Conservation (phyloP, 2,113 vertebrate genomes). For the Xenopus borealis region DNA sequence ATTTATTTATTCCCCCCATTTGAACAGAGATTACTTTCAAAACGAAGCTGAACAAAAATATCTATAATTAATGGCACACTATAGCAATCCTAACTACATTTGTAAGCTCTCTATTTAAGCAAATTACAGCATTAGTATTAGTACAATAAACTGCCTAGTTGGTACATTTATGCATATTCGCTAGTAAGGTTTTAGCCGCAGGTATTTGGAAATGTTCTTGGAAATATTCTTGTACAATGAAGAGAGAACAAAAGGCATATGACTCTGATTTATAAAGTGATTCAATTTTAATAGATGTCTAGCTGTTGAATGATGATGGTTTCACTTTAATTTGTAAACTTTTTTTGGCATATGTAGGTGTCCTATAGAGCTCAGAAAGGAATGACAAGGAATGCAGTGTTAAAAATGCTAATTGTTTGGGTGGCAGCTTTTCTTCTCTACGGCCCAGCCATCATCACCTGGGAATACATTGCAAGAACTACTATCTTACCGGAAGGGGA, state of each 20-base stretch:
- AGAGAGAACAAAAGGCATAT: not conserved
- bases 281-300: not conserved
- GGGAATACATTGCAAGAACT: conserved; percentile 64
- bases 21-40: conserved; percentile 4
- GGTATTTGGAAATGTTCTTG: not conserved
- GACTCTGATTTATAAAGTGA: not conserved
- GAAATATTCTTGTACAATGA: not conserved
- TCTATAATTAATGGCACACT: conserved; percentile 6
- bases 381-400: conserved; percentile 57
- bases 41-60: not conserved
- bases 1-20: not conserved
- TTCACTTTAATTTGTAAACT: not conserved
- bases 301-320: not conserved
- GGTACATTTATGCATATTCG: not conserved
- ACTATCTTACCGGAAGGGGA: conserved; percentile 63
- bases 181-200: not conserved
- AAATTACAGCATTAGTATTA: conserved; percentile 17
- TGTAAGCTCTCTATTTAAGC: conserved; percentile 1
- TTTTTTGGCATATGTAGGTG: conserved; percentile 52
- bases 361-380: conserved; percentile 71
- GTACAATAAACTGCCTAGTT: not conserved
- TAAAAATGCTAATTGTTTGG: conserved; percentile 68
- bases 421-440: conserved; percentile 70
- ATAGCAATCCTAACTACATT: not conserved
- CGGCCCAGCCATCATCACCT: conserved; percentile 68